Percentiles rank a stretch among this genome's conserved stretches.
phyloP scores from a whole-genome alignment of 2,797 vertebrate genomes.

The Hydrophis major region DNA sequence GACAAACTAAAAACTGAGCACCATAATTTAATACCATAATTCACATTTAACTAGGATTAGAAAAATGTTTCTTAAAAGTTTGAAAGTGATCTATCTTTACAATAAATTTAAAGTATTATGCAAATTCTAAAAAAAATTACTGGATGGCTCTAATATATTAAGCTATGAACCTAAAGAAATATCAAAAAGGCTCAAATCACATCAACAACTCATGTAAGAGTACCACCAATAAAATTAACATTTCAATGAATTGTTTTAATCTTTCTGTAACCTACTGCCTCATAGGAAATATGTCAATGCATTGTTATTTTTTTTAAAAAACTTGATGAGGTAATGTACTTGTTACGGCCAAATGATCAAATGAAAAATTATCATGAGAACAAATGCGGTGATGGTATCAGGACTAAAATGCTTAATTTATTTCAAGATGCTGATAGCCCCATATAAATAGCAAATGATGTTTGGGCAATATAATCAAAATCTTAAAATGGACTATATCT shows the following conservation, averaged over 20 bases:
- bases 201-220: not conserved
- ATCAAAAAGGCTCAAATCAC: not conserved
- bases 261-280: not conserved
- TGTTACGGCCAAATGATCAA: not conserved
- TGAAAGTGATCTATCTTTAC: not conserved
- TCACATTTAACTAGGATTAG: not conserved
- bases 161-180: not conserved
- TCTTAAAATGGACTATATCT: constrained; percentile 17
- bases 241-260: not conserved
- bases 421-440: not conserved
- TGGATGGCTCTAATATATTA: not conserved
- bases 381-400: not conserved
- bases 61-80: not conserved
- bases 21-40: not conserved
- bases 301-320: not conserved
- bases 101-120: not conserved
- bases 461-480: constrained; percentile 51
- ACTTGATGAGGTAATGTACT: not conserved
- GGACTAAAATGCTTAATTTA: not conserved
- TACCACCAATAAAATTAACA: not conserved
- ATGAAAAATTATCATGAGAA: not conserved
- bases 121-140: not conserved
- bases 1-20: not conserved
- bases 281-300: not conserved
- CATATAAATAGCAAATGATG: constrained; percentile 41